phyloP scores from a whole-genome alignment of 2,888 invertebrate species.

The Callosobruchus maculatus region DNA sequence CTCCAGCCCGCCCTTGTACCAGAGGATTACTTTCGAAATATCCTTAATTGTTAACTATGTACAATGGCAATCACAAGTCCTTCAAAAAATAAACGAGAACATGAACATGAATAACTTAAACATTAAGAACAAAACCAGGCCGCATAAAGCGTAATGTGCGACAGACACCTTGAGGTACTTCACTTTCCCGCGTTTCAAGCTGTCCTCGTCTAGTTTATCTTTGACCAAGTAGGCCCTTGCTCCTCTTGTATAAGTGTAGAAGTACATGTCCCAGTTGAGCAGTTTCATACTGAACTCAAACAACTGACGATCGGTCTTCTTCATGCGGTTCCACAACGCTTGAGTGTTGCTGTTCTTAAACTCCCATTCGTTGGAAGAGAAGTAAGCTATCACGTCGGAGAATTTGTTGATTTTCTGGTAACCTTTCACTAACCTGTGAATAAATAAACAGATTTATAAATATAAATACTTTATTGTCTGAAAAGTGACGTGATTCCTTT shows the following conservation, averaged over 20 bases:
- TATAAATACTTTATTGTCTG: too few species aligned
- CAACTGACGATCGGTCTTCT: constrained; percentile 56
- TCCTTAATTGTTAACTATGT: not conserved
- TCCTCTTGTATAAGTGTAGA: constrained; percentile 27
- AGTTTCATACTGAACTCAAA: constrained; percentile 65
- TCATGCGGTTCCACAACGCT: constrained; percentile 57
- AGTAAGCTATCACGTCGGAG: constrained; percentile 53
- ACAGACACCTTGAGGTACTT: constrained; percentile 39
- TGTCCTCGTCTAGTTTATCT: constrained; percentile 63
- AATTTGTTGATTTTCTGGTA: constrained; percentile 29
- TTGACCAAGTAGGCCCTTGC: constrained; percentile 71
- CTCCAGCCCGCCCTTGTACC: too few species aligned
- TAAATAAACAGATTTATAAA: too few species aligned
- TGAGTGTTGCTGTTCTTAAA: constrained; percentile 62
- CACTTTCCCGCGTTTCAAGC: constrained; percentile 65
- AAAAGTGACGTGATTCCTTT: too few species aligned
- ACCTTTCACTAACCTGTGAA: constrained; percentile 25
- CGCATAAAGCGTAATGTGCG: constrained; percentile 26
- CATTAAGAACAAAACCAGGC: constrained; percentile 17
- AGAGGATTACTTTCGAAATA: too few species aligned
- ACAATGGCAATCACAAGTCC: not conserved
- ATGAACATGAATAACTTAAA: constrained; percentile 17
- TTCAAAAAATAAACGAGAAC: constrained; percentile 8
- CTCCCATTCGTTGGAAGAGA: constrained; percentile 75
- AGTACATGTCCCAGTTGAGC: constrained; percentile 65